These are phyloP conservation scores for Eufriesea mexicana DNA, from an alignment of 1,140 invertebrate species.

Conservation along the genomic window DNA sequence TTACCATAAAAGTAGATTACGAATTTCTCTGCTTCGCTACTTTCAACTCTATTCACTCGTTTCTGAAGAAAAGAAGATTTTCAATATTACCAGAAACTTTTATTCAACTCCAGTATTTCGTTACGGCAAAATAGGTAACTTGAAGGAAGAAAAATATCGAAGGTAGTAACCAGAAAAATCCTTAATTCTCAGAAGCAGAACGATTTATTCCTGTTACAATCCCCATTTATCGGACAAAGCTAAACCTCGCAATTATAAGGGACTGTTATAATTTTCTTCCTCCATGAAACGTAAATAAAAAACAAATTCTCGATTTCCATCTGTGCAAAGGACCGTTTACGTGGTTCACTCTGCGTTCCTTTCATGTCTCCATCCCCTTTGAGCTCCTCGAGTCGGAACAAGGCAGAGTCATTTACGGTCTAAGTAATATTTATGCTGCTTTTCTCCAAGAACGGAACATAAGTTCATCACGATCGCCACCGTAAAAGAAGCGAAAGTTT, in stretches of 20 bases:
- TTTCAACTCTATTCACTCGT: no score
- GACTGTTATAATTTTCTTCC: no score
- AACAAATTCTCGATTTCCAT: not conserved
- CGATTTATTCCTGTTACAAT: no score
- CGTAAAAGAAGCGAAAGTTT: slow-evolving; percentile 28
- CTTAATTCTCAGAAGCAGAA: no score
- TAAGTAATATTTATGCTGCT: slow-evolving; percentile 22
- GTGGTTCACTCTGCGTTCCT: not conserved
- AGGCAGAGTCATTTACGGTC: not conserved
- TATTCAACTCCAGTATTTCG: no score
- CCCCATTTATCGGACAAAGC: not conserved
- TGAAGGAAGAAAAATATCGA: no score
- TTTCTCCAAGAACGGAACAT: not conserved
- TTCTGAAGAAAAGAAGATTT: no score
- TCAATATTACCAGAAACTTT: no score
- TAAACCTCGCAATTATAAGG: not conserved
- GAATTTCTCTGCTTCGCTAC: no score
- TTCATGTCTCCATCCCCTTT: not conserved
- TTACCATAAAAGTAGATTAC: no score
- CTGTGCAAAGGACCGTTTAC: not conserved
- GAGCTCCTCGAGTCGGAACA: not conserved
- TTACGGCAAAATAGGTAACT: no score
- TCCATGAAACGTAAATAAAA: not conserved
- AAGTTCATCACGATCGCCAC: not conserved
- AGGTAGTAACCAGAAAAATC: not conserved